phyloP scores from a whole-genome alignment of 2,113 vertebrate genomes.

The Heteronetta atricapilla region DNA sequence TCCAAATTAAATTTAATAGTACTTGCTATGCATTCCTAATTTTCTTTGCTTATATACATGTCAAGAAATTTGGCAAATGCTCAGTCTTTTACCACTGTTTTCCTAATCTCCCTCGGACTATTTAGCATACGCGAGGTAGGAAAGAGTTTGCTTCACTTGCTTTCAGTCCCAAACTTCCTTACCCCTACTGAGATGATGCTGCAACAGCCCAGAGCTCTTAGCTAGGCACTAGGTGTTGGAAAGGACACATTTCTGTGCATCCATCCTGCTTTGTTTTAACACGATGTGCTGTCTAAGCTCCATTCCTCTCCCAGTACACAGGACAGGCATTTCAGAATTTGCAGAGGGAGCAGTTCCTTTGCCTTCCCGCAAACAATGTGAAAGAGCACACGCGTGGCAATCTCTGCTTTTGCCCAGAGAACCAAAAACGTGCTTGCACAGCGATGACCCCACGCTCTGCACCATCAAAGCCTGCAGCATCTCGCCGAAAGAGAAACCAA shows the following conservation, averaged over 20 bases:
- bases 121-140: neutral
- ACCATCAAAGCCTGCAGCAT: neutral
- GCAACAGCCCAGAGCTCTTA: neutral
- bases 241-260: neutral
- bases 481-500: neutral
- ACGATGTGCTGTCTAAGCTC: neutral
- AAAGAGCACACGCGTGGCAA: neutral
- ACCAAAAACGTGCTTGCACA: neutral
- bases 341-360: slow-evolving; percentile 19
- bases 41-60: neutral
- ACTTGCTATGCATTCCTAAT: neutral
- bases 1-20: neutral
- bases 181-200: neutral
- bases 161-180: slow-evolving; percentile 25
- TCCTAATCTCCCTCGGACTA: neutral
- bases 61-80: neutral
- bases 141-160: neutral
- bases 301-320: neutral
- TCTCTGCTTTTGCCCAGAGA: neutral
- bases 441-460: neutral
- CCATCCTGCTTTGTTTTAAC: neutral
- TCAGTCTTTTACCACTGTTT: neutral
- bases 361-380: neutral
- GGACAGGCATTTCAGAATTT: neutral
- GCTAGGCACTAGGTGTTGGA: neutral